Evolutionary conservation across 2,797 vertebrate genomes (phyloP), one percentile per base, ranked within the genome.

Genomic region (Okamejei kenojei): DNA sequence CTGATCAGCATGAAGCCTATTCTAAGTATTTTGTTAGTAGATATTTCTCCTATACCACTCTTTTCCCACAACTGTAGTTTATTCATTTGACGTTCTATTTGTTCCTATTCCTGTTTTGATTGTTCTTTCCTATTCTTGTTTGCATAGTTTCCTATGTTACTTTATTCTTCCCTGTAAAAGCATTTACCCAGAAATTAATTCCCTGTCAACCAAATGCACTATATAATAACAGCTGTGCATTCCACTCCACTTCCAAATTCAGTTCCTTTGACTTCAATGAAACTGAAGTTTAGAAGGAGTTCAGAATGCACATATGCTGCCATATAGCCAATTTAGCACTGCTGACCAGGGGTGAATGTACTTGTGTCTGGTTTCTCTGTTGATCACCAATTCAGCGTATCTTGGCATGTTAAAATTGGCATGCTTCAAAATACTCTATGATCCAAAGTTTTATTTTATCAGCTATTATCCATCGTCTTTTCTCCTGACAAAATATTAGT

Each of bases 81-180:
- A 61, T 61, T 61, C 81, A 29, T 61, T 61, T 61, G 81, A 84
- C 54, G 61, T 84, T 84, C 58, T 84, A 84, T 84, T 11, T 61
- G 81, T 58, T 84, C 81, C 54, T 84, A 84, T n/a, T 84, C 21
- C 19, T 73, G 71, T 73, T 84, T 84, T 45, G 81, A 84, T 84
- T 61, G 81, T 84, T 84, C 10, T 1, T 84, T 84, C 54, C 58
- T 84, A 13, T 84, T 61, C 54, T 84, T 26, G 38, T 81, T 54
- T 61, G 29, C 54, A 61, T 13, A 15, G 54, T 61, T 61, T 84
- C 79, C 5, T 45, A 23, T 45, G 17, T 35, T 80, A 73, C 21
- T 80, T 80, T 80, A 21, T 84, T 54, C 9, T 79, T 79, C 71
- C 19, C 71, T 23, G 71, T 73, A 23, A 73, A 68, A 73, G 71